phyloP scores from a whole-genome alignment of 2,113 vertebrate genomes.

The Morone saxatilis region DNA sequence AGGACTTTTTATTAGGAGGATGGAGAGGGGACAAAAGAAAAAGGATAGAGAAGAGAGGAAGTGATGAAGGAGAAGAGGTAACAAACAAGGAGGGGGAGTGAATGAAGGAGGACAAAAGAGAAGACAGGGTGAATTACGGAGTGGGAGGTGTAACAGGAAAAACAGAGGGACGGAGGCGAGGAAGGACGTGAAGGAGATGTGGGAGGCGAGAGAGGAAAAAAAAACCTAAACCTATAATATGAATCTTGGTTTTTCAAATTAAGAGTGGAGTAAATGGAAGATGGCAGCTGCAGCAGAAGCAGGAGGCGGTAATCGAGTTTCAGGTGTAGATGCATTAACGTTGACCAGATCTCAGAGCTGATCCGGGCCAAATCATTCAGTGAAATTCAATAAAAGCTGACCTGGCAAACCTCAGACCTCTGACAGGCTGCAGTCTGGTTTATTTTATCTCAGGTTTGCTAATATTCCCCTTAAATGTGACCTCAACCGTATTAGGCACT shows the following conservation, averaged over 20 bases:
- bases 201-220: neutral
- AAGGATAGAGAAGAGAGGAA: neutral
- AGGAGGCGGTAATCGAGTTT: slow-evolving; percentile 49
- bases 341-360: slow-evolving; percentile 35
- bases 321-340: slow-evolving; percentile 39
- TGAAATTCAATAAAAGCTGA: slow-evolving; percentile 16
- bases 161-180: neutral
- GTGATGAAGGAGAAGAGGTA: neutral
- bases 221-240: neutral
- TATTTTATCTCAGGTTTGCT: neutral
- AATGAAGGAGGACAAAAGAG: neutral
- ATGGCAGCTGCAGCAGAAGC: slow-evolving; percentile 13
- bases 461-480: neutral
- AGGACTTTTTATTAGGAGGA: too few relatives aligned
- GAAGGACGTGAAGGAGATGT: slow-evolving; percentile 1
- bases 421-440: neutral
- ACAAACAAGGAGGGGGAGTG: neutral
- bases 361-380: slow-evolving; percentile 17
- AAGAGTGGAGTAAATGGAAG: slow-evolving; percentile 3
- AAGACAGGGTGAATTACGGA: fast-evolving
- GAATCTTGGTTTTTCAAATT: neutral
- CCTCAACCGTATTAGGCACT: neutral
- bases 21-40: neutral
- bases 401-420: slow-evolving; percentile 33
- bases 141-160: neutral